A percentile compares a stretch with the other conserved stretches of the same genome.
These are phyloP conservation scores for Pantelozetes paolii DNA, from an alignment of 2,888 invertebrate species.

Conservation along the genomic window DNA sequence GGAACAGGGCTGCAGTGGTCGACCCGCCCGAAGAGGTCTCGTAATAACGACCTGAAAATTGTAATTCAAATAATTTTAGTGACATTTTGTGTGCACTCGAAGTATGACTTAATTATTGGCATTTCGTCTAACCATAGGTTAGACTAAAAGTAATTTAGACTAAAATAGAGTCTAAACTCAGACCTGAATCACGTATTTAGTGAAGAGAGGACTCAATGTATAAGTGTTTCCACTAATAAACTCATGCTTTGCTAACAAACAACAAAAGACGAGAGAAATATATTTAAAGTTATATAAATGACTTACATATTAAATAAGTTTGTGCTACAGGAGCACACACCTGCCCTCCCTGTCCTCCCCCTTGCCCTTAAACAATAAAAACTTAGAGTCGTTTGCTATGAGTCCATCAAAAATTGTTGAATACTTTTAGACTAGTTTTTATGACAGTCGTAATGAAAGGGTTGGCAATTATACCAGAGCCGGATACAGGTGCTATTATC, in stretches of 20 bases:
- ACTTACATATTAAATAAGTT: slow-evolving; percentile 15
- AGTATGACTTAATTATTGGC: not conserved
- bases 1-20: slow-evolving; percentile 52
- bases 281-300: slow-evolving; percentile 6
- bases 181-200: slow-evolving; percentile 8
- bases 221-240: not conserved
- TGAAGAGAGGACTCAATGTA: not conserved
- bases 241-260: not conserved
- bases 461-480: slow-evolving; percentile 25
- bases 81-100: not conserved
- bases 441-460: slow-evolving; percentile 30
- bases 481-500: slow-evolving; percentile 37
- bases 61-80: not conserved
- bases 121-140: slow-evolving; percentile 18
- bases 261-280: not conserved
- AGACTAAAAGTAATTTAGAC: slow-evolving; percentile 24
- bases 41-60: slow-evolving; percentile 33
- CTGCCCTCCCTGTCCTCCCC: slow-evolving; percentile 16
- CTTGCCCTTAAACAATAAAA: slow-evolving; percentile 6
- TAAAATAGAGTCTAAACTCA: slow-evolving; percentile 14
- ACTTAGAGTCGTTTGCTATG: not conserved
- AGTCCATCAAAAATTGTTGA: slow-evolving; percentile 23
- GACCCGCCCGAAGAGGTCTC: slow-evolving; percentile 46
- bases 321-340: not conserved
- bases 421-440: slow-evolving; percentile 30